Evolutionary conservation across 2,888 invertebrate species (phyloP).

Genomic region (Aphelenchoides bicaudatus): DNA sequence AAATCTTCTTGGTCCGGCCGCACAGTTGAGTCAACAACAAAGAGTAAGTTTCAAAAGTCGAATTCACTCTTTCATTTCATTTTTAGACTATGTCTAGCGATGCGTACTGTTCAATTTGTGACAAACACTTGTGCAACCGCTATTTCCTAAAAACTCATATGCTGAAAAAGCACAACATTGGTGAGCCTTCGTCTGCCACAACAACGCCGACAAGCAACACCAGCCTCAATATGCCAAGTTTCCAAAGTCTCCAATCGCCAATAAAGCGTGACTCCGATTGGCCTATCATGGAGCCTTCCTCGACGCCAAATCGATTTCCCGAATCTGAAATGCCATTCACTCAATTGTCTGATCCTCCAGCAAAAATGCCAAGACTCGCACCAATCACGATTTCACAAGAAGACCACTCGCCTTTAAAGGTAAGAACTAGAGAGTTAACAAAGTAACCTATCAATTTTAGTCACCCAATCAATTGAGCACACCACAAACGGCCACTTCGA

Average conservation of each 20-base stretch:
- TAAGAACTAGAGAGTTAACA: too few species aligned
- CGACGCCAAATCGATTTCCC: slow-evolving; percentile 15
- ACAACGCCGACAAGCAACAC: background rate
- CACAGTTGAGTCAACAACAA: background rate
- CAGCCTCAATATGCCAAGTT: background rate
- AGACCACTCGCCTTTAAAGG: too few species aligned
- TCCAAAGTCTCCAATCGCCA: background rate
- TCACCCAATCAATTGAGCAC: background rate
- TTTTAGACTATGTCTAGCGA: slow-evolving; percentile 67
- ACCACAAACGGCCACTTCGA: slow-evolving; percentile 11
- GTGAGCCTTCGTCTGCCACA: slow-evolving; percentile 65
- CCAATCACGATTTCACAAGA: background rate
- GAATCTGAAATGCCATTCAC: slow-evolving; percentile 14
- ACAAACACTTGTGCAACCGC: slow-evolving; percentile 97
- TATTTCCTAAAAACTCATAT: slow-evolving; percentile 97
- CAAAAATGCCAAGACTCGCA: slow-evolving; percentile 16
- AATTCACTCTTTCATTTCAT: background rate
- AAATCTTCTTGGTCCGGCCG: too few species aligned
- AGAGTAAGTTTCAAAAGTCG: slow-evolving; percentile 1
- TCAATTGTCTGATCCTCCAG: background rate
- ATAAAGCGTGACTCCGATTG: slow-evolving; percentile 1
- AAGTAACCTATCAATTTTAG: background rate
- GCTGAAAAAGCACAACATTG: slow-evolving; percentile 94
- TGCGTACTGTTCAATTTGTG: slow-evolving; percentile 96
- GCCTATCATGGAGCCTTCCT: background rate